Evolutionary conservation across 2,888 invertebrate species (phyloP), one percentile per base, ranked within the genome.

Genomic region (Microctonus aethiopoides): DNA sequence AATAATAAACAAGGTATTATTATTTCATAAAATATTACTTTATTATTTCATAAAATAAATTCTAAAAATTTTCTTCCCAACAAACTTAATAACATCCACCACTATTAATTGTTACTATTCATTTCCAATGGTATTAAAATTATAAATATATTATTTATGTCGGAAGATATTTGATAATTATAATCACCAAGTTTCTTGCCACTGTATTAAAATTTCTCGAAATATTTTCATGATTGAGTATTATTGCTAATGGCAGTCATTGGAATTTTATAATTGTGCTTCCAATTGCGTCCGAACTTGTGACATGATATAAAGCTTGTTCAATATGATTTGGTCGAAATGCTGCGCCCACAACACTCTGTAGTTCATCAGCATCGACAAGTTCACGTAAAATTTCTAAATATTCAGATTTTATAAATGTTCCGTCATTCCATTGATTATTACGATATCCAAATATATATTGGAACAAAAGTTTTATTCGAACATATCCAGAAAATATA

Each of bases 301-400:
- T 80, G 22, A 88, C 82, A 74, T 88, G 87, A 60, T 85, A 79
- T 52, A 89, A 79, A 6, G 89, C 89, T 72, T 87, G 83, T 73
- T 88, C 87, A 16, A 87, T 87, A 74, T 88, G 87, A 67, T 87
- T 84, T 32, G 88, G 87, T 1, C 86, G 79, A 75, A 87, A 88
- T 24, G 87, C 89, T 79, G 88, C 89, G 74, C 90, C 90, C 1
- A 91, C 89, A 39, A 91, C 89, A 5, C 90, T 89, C 78, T 89
- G 89, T 70, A 91, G 79, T 72, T 88, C 86, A 63, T 89, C 88
- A 24, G 87, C 86, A 76, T 90, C 90, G 0, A 89, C 89, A 60
- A 90, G 85, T 64, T 87, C 84, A 2, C 84, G 79, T n/a, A 88
- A 77, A 13, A 83, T 83, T 67, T 85, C 84, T 34, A 89, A 78